Evolutionary conservation across 2,888 invertebrate genomes (phyloP).

Genomic region (Erebia palarica): DNA sequence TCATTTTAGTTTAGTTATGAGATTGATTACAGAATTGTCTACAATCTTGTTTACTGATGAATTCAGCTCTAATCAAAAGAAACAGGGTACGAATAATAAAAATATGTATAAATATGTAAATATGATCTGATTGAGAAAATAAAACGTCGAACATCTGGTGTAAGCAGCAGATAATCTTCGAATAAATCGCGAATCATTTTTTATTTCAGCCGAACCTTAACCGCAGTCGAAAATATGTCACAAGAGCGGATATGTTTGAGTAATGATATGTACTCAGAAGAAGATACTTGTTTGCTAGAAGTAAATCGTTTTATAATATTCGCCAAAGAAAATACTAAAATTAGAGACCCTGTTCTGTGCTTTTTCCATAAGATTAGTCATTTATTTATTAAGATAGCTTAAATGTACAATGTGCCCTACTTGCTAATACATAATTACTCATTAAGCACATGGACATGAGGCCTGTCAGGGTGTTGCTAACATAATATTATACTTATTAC

Average conservation of each 20-base stretch:
- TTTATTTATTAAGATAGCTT: too few species aligned
- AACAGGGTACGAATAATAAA: background rate
- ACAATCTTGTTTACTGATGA: too few species aligned
- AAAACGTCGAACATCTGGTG: conserved; percentile 1
- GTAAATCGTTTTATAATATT: background rate
- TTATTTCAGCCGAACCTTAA: background rate
- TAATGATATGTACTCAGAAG: conserved; percentile 7
- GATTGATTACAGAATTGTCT: too few species aligned
- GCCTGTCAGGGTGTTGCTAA: too few species aligned
- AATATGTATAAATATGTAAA: background rate
- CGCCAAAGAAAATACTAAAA: background rate
- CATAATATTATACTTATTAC: too few species aligned
- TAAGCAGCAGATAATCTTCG: conserved; percentile 2
- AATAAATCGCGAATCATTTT: conserved; percentile 16
- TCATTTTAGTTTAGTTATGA: too few species aligned
- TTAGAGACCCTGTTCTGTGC: too few species aligned
- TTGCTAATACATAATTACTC: too few species aligned
- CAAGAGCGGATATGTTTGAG: conserved; percentile 15
- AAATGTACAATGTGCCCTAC: too few species aligned
- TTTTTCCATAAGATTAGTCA: too few species aligned
- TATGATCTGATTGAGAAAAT: background rate
- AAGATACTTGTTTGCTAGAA: background rate
- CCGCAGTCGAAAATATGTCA: conserved; percentile 20
- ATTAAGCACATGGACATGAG: too few species aligned
- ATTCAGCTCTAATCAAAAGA: background rate